phyloP scores from a whole-genome alignment of 2,888 invertebrate genomes.

The Blomia tropicalis region DNA sequence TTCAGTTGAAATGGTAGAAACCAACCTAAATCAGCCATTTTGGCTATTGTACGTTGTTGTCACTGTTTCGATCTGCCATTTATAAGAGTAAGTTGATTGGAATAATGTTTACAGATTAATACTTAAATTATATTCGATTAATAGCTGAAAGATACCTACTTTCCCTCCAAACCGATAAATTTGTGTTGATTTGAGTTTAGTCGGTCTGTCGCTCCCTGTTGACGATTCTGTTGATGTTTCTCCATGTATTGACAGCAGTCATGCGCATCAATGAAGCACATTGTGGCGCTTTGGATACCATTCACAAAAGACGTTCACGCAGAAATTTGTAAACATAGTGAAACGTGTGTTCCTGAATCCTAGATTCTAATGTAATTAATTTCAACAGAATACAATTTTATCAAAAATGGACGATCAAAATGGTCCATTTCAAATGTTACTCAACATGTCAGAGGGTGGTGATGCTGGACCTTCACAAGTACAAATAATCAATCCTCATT shows the following conservation, averaged over 20 bases:
- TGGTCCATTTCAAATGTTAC: neutral
- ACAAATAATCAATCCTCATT: neutral
- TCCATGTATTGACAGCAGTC: neutral
- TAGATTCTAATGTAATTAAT: neutral
- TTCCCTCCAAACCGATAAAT: neutral
- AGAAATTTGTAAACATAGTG: neutral
- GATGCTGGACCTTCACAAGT: neutral
- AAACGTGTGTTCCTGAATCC: neutral
- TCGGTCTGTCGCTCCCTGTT: neutral
- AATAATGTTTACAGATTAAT: no score
- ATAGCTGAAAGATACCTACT: neutral
- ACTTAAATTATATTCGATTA: neutral
- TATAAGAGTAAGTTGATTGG: neutral
- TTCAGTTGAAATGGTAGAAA: neutral
- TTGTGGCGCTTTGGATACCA: neutral
- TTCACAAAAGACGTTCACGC: neutral
- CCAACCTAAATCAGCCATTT: slow-evolving; percentile 8
- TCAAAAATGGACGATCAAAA: neutral
- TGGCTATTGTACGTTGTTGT: neutral
- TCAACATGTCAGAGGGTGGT: neutral
- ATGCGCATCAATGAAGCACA: neutral
- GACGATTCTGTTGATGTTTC: neutral
- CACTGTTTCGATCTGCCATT: neutral
- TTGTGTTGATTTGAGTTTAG: neutral
- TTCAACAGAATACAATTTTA: neutral